Conservation (phyloP, 2,797 vertebrate genomes). For the Parotocinclus haroldoi region DNA sequence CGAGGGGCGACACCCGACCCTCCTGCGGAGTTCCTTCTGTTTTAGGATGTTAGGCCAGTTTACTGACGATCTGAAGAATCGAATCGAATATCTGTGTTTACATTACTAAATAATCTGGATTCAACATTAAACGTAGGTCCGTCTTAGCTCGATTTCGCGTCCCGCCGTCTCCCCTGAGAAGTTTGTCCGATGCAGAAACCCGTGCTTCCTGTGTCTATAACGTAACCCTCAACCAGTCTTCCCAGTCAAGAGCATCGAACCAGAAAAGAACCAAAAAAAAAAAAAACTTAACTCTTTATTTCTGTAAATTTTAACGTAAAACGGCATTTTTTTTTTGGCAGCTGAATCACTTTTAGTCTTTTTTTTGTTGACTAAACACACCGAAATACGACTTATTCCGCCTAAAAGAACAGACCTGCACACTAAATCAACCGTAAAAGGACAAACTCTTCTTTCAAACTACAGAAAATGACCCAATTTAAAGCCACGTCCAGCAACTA, state of each 20-base stretch:
- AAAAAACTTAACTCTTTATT: too few relatives aligned
- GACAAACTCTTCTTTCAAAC: too few relatives aligned
- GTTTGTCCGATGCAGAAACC: constrained; percentile 26
- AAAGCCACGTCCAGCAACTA: too few relatives aligned
- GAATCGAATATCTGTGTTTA: constrained; percentile 23
- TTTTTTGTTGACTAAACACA: too few relatives aligned
- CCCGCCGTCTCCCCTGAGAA: constrained; percentile 23
- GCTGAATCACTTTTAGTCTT: too few relatives aligned
- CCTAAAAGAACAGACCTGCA: too few relatives aligned
- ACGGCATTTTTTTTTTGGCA: too few relatives aligned
- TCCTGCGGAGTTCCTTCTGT: constrained; percentile 4
- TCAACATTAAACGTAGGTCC: constrained; percentile 29
- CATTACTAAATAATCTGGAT: constrained; percentile 2
- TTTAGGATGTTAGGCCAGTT: constrained; percentile 4
- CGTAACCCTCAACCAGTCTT: constrained; percentile 31
- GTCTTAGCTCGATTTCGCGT: constrained; percentile 31
- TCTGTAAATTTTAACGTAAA: too few relatives aligned
- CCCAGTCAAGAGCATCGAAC: constrained; percentile 16
- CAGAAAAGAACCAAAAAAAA: background rate
- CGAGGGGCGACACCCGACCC: constrained; percentile 23
- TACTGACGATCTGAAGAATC: too few relatives aligned
- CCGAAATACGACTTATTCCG: too few relatives aligned
- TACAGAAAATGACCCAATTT: too few relatives aligned
- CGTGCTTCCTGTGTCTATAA: constrained; percentile 44
- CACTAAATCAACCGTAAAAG: too few relatives aligned